Base-by-base conservation (phyloP, 2,888 invertebrate genomes). In the Nymphalis polychloros region DNA sequence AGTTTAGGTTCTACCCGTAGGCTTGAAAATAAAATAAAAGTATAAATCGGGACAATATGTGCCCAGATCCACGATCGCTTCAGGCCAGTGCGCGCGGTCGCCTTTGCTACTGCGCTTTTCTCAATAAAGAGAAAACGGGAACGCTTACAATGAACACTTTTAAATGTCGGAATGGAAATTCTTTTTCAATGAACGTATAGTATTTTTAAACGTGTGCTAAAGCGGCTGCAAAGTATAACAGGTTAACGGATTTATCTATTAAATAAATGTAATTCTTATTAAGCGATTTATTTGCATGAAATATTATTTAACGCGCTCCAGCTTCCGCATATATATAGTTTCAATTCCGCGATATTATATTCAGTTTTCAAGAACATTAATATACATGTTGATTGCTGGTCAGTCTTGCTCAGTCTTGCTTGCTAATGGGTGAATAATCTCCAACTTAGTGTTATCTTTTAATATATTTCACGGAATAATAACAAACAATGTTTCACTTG, bases 1-100 rank as follows among this genome's bases (percentile, higher is more conserved):
- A 85, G 85, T 86, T 88, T 85, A 86, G 84, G 84, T 81, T 79
- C 83, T 81, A 79, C 75, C 77, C 79, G 78, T 78, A 55, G 77
- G 64, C 74, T 81, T 78, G 79, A 83, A 85, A 86, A 81, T 77
- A 81, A 83, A 85, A 85, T 77, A 80, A 81, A 81, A 80, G 74
- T 75, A 77, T 74, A 77, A 81, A 82, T 80, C 77, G 74, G 79
- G 77, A 71, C 74, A 68, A 72, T 67, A 65, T 66, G 60, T 67
- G 67, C 64, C 63, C 60, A 65, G 63, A 68, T 69, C n/a, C 65
- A 70, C 65, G 61, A 69, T 64, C 63, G 70, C 68, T 64, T 60
- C 70, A 68, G 72, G 65, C 69, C 69, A 68, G 66, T 75, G 67
- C 70, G 62, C 73, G 67, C 72, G 67, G 69, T 60, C 69, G 69